These are phyloP conservation scores for Pantherophis vulpinus DNA, from an alignment of 2,797 vertebrate species.

Conservation along the genomic window DNA sequence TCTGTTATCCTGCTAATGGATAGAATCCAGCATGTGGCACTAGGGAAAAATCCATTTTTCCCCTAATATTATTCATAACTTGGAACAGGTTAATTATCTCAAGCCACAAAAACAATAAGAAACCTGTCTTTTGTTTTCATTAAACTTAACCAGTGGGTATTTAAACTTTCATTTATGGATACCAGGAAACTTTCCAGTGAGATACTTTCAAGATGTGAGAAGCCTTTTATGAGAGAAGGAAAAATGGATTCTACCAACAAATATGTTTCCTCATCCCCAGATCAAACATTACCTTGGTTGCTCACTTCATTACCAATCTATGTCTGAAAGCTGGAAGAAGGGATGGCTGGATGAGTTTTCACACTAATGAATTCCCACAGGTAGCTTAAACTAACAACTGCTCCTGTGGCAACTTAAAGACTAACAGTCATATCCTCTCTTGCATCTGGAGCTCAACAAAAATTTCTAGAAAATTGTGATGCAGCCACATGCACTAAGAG, in stretches of 20 bases:
- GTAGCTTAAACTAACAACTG: background rate
- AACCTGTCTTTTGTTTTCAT: background rate
- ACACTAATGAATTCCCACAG: slow-evolving; percentile 1
- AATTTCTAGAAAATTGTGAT: background rate
- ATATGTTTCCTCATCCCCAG: background rate
- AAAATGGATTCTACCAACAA: background rate
- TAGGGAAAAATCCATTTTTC: background rate
- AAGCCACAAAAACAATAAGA: background rate
- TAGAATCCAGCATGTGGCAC: background rate
- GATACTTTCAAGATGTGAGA: background rate
- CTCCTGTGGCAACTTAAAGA: background rate
- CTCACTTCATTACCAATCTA: background rate
- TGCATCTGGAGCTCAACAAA: background rate
- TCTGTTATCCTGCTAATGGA: background rate
- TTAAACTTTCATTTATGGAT: background rate
- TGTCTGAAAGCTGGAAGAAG: background rate
- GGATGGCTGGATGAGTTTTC: background rate
- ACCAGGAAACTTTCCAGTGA: background rate
- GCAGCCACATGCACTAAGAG: background rate
- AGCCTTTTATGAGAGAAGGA: background rate
- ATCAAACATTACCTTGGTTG: background rate
- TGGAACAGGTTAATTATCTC: background rate
- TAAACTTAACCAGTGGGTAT: background rate
- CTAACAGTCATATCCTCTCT: background rate
- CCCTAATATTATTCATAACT: background rate